Evolutionary conservation across 2,888 invertebrate genomes (phyloP), one percentile per base, ranked within the genome.

Genomic region (Heliconius ethilla): DNA sequence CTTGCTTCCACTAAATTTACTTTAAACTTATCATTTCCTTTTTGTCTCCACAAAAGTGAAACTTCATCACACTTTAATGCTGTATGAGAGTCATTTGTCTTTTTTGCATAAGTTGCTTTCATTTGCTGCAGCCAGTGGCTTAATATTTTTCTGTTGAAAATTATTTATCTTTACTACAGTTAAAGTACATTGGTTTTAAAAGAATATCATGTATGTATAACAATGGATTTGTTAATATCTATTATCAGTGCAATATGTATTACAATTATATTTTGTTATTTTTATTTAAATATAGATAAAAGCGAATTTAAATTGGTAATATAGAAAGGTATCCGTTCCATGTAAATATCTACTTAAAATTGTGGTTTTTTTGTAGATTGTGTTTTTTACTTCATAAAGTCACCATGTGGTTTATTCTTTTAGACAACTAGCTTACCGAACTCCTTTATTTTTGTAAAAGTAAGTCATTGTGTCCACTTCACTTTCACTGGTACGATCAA

Each of bases 1-100:
- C 96, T 96, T 7, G 94, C 92, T 18, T 91, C 84, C 70, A 95
- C 91, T 59, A 92, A 86, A 80, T 95, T 95, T 0, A 89, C 88
- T 82, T 94, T 92, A 86, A 96, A 96, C 83, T 93, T 95, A 37
- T 94, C 92, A 83, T 96, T 96, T 10, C 96, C 96, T 70, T 87
- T 89, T 84, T 90, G 95, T 84, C 92, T 90, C 93, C 93, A 94
- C 2, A 87, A 78, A 1, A 89, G 78, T 0, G 94, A 88, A 0
- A 94, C 85, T 0, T 89, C 87, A 77, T 93, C 89, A 78, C 89
- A 91, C 81, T 94, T 94, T 13, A 85, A 75, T 0, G 93, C 88
- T 2, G 92, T 90, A 75, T 93, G 91, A 2, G 83, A 81, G 1
- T 89, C 89, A 75, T 81, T 84, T 3, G 75, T 83, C 75, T 90